phyloP scores from a whole-genome alignment of 2,113 vertebrate species.

The Ammodytes marinus region DNA sequence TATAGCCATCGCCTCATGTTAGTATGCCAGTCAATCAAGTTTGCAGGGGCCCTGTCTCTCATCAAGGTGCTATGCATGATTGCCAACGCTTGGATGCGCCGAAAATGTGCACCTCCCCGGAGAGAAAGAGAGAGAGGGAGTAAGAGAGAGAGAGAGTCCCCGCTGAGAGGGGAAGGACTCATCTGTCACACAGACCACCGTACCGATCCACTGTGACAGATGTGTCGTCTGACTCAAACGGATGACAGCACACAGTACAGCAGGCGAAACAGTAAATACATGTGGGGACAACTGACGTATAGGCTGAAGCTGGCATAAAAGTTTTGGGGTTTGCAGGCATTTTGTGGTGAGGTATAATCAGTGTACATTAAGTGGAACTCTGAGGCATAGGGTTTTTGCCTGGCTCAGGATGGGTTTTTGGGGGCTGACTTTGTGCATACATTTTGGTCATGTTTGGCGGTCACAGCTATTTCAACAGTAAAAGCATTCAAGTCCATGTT shows the following conservation, averaged over 20 bases:
- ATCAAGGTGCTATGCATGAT: conserved; percentile 82
- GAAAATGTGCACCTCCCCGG: conserved; percentile 76
- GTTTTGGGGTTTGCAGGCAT: conserved; percentile 12
- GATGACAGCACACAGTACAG: conserved; percentile 60
- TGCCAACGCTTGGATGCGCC: conserved; percentile 76
- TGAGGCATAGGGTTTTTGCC: not conserved
- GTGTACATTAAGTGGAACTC: not conserved
- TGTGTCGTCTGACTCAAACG: conserved; percentile 69
- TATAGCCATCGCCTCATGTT: conserved; percentile 75
- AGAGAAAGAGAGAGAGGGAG: conserved; percentile 3
- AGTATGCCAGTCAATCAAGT: conserved; percentile 82
- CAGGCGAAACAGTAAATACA: conserved; percentile 62
- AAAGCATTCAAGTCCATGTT: too few relatives aligned
- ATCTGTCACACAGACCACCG: conserved; percentile 78
- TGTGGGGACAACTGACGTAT: conserved; percentile 36
- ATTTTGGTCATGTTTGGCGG: too few relatives aligned
- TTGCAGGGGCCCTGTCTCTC: conserved; percentile 70
- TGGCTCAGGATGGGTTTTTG: too few relatives aligned
- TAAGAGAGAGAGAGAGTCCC: conserved; percentile 24
- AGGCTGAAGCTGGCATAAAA: conserved; percentile 15
- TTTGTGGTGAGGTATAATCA: conserved; percentile 7
- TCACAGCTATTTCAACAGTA: too few relatives aligned
- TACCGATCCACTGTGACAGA: conserved; percentile 77
- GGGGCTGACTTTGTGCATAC: too few relatives aligned
- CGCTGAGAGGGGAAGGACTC: conserved; percentile 71